Percentiles rank a stretch among this genome's conserved stretches.
Evolutionary conservation across 2,797 vertebrate genomes (phyloP).

Genomic region (Lepilemur septentrionalis): DNA sequence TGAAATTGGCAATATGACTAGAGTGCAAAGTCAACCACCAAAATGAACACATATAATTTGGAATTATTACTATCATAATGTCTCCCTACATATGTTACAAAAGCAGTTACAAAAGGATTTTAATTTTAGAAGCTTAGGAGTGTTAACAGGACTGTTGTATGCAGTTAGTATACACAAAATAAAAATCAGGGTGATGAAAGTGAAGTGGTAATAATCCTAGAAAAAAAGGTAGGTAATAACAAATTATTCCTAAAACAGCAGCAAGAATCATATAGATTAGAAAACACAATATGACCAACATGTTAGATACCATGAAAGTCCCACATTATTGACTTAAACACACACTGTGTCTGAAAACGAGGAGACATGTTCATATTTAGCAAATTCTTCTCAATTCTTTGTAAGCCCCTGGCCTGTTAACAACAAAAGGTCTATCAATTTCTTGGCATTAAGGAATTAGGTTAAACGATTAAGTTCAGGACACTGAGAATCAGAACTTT

Average conservation of each 20-base stretch:
- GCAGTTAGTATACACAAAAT: not conserved
- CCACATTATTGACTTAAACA: not conserved
- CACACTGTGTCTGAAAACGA: not conserved
- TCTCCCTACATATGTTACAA: not conserved
- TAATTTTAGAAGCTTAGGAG: not conserved
- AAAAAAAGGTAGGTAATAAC: not conserved
- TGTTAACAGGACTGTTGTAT: not conserved
- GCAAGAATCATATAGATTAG: not conserved
- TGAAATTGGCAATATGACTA: conserved; percentile 58
- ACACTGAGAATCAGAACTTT: not conserved
- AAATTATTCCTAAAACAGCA: not conserved
- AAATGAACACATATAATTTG: conserved; percentile 50
- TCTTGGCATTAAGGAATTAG: not conserved
- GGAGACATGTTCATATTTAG: not conserved
- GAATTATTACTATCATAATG: not conserved
- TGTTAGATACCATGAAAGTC: not conserved
- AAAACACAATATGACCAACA: not conserved
- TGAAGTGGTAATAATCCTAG: not conserved
- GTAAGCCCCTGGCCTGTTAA: not conserved
- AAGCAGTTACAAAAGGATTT: not conserved
- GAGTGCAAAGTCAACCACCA: conserved; percentile 42
- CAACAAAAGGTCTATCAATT: not conserved
- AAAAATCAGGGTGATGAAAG: not conserved
- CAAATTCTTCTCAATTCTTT: not conserved
- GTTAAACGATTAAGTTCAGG: not conserved